These are phyloP conservation scores for Pardosa pseudoannulata DNA, from an alignment of 2,888 invertebrate genomes.

Conservation along the genomic window DNA sequence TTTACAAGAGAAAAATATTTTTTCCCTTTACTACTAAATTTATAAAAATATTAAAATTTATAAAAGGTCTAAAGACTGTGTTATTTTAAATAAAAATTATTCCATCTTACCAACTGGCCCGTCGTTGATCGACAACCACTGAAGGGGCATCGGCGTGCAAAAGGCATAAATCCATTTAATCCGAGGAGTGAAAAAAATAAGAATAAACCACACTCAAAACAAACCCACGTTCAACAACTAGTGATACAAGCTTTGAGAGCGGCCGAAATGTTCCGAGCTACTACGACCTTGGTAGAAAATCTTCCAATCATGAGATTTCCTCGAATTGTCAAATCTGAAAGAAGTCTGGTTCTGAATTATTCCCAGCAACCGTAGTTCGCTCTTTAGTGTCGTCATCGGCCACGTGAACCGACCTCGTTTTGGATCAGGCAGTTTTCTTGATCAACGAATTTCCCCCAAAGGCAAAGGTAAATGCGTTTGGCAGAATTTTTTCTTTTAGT, in stretches of 20 bases:
- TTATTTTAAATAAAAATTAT: too few relatives aligned
- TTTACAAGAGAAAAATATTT: too few relatives aligned
- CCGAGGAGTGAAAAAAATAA: neutral
- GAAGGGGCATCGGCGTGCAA: constrained; percentile 49
- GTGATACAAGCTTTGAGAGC: neutral
- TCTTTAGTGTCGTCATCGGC: constrained; percentile 55
- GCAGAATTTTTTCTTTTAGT: neutral
- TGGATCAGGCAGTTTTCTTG: constrained; percentile 46
- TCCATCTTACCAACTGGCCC: constrained; percentile 67
- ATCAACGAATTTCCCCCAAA: constrained; percentile 20
- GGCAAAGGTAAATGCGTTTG: constrained; percentile 42
- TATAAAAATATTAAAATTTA: too few relatives aligned
- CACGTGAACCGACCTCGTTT: constrained; percentile 69
- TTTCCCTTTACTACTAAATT: too few relatives aligned
- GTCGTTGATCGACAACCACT: constrained; percentile 48
- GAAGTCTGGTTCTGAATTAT: neutral
- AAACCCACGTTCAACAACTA: constrained; percentile 3
- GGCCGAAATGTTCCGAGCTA: neutral
- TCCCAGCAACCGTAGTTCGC: constrained; percentile 22
- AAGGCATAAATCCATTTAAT: constrained; percentile 52
- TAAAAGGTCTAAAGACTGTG: too few relatives aligned
- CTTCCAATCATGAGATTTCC: constrained; percentile 40
- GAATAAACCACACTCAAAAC: neutral
- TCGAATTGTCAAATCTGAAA: constrained; percentile 34
- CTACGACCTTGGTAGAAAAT: constrained; percentile 49